phyloP scores from a whole-genome alignment of 2,113 vertebrate species.

The Naja naja region DNA sequence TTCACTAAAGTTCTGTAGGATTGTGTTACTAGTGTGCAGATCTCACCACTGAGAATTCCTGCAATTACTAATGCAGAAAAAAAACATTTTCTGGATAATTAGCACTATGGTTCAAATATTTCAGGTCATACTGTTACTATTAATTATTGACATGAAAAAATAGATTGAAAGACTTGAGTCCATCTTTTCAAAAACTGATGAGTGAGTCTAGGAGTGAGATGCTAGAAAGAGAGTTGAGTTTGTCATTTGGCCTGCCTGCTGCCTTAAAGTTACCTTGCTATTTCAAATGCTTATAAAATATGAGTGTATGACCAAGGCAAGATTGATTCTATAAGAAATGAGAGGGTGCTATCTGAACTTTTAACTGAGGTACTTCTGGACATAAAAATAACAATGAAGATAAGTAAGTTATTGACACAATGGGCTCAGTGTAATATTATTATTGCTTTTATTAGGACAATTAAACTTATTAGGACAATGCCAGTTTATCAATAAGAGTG shows the following conservation, averaged over 20 bases:
- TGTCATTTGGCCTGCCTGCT: background rate
- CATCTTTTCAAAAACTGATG: background rate
- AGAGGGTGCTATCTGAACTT: background rate
- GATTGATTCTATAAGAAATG: background rate
- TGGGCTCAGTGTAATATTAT: background rate
- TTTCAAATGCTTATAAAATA: background rate
- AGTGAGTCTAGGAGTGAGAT: background rate
- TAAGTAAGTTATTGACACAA: background rate
- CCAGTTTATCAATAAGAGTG: slow-evolving; percentile 3
- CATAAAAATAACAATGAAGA: background rate
- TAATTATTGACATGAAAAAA: background rate
- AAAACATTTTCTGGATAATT: background rate
- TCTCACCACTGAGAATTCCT: background rate
- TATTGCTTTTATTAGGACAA: background rate
- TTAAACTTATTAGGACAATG: slow-evolving; percentile 1
- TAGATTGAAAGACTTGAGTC: background rate
- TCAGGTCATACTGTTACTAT: background rate
- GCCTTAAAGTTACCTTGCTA: background rate
- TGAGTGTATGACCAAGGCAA: background rate
- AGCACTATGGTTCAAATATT: background rate
- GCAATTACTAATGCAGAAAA: background rate
- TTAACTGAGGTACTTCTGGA: background rate
- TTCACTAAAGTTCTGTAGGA: background rate
- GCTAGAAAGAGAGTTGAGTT: background rate
- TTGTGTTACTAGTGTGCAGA: background rate